Base-by-base conservation (phyloP, 30 jellyfish, hydroid and myxozoan genomes). In the Chrysaora quinquecirrha region DNA sequence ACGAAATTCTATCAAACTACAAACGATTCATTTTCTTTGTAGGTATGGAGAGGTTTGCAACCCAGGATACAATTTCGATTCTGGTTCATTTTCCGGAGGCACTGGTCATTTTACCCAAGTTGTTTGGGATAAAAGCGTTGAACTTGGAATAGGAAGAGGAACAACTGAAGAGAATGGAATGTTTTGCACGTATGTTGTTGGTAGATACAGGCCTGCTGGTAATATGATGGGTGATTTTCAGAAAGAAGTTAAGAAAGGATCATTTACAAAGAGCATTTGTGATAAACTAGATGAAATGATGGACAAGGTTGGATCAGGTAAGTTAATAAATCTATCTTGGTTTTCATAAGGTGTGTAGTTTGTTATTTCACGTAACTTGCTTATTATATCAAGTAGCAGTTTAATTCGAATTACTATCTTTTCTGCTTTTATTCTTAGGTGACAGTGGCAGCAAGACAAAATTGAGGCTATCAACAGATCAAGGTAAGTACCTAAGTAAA, bases 41-140 rank as follows among this genome's bases (percentile, higher is more conserved):
- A 90, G 97, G 97, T 90, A 90, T 63, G 83, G 74, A 22, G 97
- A 90, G 63, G 97, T 90, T 21, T 90, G 97, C 56, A 35, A 78
- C 1, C 89, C 95, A 22, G 95, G 95, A 18, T 85, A 85, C 66
- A 65, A 64, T 61, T 86, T 76, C 73, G 82, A 63, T 18, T 43
- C 79, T 18, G 73, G 72, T 4, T 18, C 48, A 21, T 34, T 60
- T 56, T 54, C 89, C n/a, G 85, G 82, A 3, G 96, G 89, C 2
- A 77, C 98, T 0, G 98, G 98, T 33, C 97, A 87, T 73, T 93
- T 93, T 75, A 93, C 98, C 24, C 98, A 93, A 73, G 97, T 93
- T 20, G 94, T 78, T 7, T 90, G 97, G 97, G 76, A 71, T 23
- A 91, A 73, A 30, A 78, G 93, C 31, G 54, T 77, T 3, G 87